These are phyloP conservation scores for Euspilapteryx auroguttella DNA, from an alignment of 2,888 invertebrate species.

Conservation along the genomic window DNA sequence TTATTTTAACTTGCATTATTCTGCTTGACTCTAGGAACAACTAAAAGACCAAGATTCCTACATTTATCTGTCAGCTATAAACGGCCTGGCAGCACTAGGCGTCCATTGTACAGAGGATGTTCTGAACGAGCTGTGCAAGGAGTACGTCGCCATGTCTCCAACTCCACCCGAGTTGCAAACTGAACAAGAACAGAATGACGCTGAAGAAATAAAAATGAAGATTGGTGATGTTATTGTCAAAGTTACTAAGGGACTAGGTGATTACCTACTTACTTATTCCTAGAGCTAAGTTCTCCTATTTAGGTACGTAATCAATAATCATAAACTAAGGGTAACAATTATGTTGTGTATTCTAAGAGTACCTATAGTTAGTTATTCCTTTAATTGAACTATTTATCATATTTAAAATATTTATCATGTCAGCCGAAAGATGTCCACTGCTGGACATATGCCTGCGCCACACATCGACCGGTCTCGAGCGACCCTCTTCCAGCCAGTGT, in stretches of 20 bases:
- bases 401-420: no score
- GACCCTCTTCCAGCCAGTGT: no score
- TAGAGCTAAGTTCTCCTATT: neutral
- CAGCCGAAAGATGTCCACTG: no score
- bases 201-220: conserved; percentile 69
- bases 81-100: conserved; percentile 72
- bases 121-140: conserved; percentile 67
- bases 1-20: no score
- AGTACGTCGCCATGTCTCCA: conserved; percentile 55
- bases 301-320: neutral
- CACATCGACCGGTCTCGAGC: no score
- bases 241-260: conserved; percentile 71
- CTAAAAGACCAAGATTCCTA: conserved; percentile 79
- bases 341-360: no score
- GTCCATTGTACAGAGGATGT: conserved; percentile 68
- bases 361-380: no score
- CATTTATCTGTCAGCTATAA: conserved; percentile 77
- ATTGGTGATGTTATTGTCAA: conserved; percentile 80
- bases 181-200: conserved; percentile 33
- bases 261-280: conserved; percentile 6
- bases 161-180: conserved; percentile 15
- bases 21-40: conserved; percentile 68
- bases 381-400: no score
- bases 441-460: no score
- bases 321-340: no score